Base-by-base conservation (phyloP, 2,888 invertebrate species). In the Dynastes hyllus region DNA sequence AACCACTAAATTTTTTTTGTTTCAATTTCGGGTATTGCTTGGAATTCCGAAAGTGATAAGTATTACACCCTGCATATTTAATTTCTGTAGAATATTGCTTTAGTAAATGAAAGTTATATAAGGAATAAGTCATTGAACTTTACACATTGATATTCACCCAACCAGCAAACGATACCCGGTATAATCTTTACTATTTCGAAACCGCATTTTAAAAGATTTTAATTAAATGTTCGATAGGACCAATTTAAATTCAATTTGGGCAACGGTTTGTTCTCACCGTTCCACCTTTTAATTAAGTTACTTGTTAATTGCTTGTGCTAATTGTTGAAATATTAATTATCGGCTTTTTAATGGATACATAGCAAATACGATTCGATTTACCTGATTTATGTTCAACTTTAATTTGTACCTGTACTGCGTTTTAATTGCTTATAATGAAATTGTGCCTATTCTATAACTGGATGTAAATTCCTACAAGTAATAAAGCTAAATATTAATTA, bases 291-390 rank as follows among this genome's bases (percentile, higher is more conserved):
- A 58, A 58, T 58, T 58, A 58, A 22, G 6, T 58, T 16, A 22
- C 55, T 58, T 22, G 22, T 16, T 58, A 58, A 58, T 58, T 22
- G 22, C 55, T n/a, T 22, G 55, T 27, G 16, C 55, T 58, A 58
- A 58, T 58, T 58, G 22, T 58, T 22, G 55, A 58, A 58, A 58
- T 58, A 58, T 58, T 22, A 58, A 58, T 58, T 58, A 58, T 22
- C 55, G 16, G 16, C 4, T 58, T 58, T 58, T 58, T 58, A 22
- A 22, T 58, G 22, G 22, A 58, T 58, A 22, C n/a, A 22, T 58
- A 22, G 8, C 55, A 58, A 16, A 16, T 22, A 22, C 8, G 22
- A 58, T 58, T 58, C 22, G 55, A 58, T n/a, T 58, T 58, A 22
- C n/a, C 8, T 58, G 55, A 58, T 58, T 58, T 58, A 58, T 58